Evolutionary conservation across 2,113 vertebrate genomes (phyloP).

Genomic region (Poecile atricapillus): DNA sequence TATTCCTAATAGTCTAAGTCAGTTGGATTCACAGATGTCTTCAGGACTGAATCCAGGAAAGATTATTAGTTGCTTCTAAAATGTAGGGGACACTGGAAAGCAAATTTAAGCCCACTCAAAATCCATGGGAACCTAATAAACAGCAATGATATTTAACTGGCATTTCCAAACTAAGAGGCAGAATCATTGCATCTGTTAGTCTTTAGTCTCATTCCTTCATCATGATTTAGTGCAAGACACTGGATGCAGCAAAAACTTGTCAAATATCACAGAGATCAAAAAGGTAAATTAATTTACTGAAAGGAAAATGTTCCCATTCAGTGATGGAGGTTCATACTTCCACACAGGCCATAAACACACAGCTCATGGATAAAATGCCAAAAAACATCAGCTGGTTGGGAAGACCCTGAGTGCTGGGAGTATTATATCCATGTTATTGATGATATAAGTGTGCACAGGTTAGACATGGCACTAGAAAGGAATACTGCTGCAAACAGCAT

Average conservation of each 20-base stretch:
- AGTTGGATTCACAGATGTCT: neutral
- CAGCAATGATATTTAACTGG: slow-evolving; percentile 28
- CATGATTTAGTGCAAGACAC: neutral
- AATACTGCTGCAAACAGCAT: neutral
- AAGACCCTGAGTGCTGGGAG: neutral
- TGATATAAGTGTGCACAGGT: neutral
- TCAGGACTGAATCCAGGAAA: neutral
- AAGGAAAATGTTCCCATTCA: neutral
- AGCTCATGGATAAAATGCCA: neutral
- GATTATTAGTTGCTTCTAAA: neutral
- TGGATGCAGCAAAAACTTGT: neutral
- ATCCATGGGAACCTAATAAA: slow-evolving; percentile 19
- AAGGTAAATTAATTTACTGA: neutral
- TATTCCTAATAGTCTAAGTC: neutral
- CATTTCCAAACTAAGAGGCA: slow-evolving; percentile 35
- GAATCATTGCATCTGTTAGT: neutral
- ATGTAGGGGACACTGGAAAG: neutral
- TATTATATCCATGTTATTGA: neutral
- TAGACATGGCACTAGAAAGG: neutral
- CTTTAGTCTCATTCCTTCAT: neutral
- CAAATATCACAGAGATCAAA: neutral
- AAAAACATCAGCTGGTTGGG: neutral
- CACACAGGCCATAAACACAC: neutral
- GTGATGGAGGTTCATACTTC: neutral
- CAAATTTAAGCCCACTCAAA: slow-evolving; percentile 37